Evolutionary conservation across 2,113 vertebrate genomes (phyloP).

Genomic region (Misgurnus anguillicaudatus): DNA sequence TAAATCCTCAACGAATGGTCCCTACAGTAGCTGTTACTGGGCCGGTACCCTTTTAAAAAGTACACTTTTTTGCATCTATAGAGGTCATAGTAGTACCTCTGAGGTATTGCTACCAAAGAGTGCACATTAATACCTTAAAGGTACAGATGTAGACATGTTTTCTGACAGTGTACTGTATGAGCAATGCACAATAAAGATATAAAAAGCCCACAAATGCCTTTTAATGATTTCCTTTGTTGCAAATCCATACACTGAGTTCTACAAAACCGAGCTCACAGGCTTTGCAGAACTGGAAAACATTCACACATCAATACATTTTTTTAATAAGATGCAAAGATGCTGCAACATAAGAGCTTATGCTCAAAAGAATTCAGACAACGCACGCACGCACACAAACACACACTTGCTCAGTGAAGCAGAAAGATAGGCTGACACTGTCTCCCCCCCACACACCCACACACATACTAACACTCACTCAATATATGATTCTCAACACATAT

Average conservation of each 20-base stretch:
- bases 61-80: too few relatives aligned
- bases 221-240: conserved; percentile 10
- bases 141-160: too few relatives aligned
- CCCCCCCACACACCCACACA: conserved; percentile 33
- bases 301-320: conserved; percentile 54
- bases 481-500: conserved; percentile 43
- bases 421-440: conserved; percentile 34
- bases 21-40: too few relatives aligned
- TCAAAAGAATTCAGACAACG: conserved; percentile 16
- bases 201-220: too few relatives aligned
- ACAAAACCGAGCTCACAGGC: conserved; percentile 26
- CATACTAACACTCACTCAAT: conserved; percentile 39
- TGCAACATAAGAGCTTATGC: conserved; percentile 25
- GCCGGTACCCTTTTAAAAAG: too few relatives aligned
- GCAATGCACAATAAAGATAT: too few relatives aligned
- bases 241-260: neutral
- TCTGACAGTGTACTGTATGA: too few relatives aligned
- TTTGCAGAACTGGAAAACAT: conserved; percentile 41
- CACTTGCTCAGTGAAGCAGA: conserved; percentile 45
- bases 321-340: conserved; percentile 55
- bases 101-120: too few relatives aligned
- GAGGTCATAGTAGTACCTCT: too few relatives aligned
- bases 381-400: conserved; percentile 38
- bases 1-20: too few relatives aligned
- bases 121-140: too few relatives aligned